Conservation (phyloP, 2,888 invertebrate genomes). For the Eristalinus sepulchralis region DNA sequence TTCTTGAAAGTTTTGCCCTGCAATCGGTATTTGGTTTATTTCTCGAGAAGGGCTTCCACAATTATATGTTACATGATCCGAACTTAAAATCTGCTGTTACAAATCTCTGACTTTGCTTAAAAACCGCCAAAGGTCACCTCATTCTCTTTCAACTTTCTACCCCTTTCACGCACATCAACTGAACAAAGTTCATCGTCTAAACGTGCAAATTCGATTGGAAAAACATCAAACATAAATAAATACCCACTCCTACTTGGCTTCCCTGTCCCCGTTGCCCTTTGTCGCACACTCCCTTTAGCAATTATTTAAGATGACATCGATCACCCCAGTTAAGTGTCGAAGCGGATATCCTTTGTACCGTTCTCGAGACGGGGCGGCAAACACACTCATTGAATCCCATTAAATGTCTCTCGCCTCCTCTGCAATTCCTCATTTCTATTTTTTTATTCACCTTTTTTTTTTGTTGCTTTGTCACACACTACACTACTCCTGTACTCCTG, state of each 20-base stretch:
- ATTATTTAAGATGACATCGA: constrained; percentile 63
- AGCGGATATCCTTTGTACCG: constrained; percentile 58
- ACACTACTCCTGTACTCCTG: constrained; percentile 18
- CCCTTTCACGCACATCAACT: too few species aligned
- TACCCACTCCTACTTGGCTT: background rate
- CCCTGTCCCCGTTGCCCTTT: background rate
- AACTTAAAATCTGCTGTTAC: too few species aligned
- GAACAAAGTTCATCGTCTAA: background rate
- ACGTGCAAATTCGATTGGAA: constrained; percentile 41
- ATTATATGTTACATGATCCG: too few species aligned
- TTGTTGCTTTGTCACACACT: constrained; percentile 45
- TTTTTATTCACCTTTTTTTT: constrained; percentile 11
- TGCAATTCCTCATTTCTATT: background rate
- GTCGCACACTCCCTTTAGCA: constrained; percentile 3
- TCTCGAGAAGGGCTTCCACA: too few species aligned
- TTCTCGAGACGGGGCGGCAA: constrained; percentile 26
- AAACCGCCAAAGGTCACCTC: too few species aligned
- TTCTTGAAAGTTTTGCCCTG: too few species aligned
- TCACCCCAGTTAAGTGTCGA: constrained; percentile 55
- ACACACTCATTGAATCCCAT: constrained; percentile 60
- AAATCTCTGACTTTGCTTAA: too few species aligned
- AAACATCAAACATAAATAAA: constrained; percentile 23
- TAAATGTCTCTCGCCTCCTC: constrained; percentile 37
- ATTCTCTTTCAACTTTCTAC: too few species aligned
- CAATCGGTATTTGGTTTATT: too few species aligned